Base-by-base conservation (phyloP, 2,113 vertebrate species). In the Hemiscyllium ocellatum region DNA sequence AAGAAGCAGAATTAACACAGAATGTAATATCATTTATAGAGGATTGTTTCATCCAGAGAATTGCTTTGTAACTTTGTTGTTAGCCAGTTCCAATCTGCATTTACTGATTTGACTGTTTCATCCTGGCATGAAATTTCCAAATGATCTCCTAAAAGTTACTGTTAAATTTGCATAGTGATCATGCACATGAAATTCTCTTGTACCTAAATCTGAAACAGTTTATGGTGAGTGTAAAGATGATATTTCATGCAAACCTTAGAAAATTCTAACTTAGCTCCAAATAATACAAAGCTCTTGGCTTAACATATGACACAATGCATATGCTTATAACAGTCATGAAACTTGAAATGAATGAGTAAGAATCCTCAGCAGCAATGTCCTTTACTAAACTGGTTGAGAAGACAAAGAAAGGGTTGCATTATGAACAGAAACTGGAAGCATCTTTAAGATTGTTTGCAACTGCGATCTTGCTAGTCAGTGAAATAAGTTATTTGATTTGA, bases 1-100 rank as follows among this genome's bases (percentile, higher is more conserved):
- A 42, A 76, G 68, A 52, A 72, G 68, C 7, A 70, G 26, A 72
- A 76, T 22, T 69, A 95, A 66, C 69, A 95, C 19, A 47, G 1
- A 70, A 95, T 95, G 15, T 52, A 72, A 70, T 72, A 93, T 68
- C 22, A 93, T 72, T 95, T 95, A 95, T 10, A 29, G 69, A 72
- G 94, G 33, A 95, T 95, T 72, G 12, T 24, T 95, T 70, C 17
- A 76, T 52, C 68, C 42, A 95, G 68, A 69, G 70, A 95, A 72
- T 47, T 3, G 29, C 52, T 95, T 72, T 70, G 47, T 95, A 52
- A 15, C 72, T 52, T 47, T 95, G 94, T 29, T 26, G 68, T 52
- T 93, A 76, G 13, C 42, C 26, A 69, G 68, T 29, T 72, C 20
- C 26, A 76, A 20, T 52, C 22, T 94, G 37, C 61, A 94, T 26